These are phyloP conservation scores for Bathynomus jamesi DNA, from an alignment of 1,140 invertebrate genomes.

Conservation along the genomic window DNA sequence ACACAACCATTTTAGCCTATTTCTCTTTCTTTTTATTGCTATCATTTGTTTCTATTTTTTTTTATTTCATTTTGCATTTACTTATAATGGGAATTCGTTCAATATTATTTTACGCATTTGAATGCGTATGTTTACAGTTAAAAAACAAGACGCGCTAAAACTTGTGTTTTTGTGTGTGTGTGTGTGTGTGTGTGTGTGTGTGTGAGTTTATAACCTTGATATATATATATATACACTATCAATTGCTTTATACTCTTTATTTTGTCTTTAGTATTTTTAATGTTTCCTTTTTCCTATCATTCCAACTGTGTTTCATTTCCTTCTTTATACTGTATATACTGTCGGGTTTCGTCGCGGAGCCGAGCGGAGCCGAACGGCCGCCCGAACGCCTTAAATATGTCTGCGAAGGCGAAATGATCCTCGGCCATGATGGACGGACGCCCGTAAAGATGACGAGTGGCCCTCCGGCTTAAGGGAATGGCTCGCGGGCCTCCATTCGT, in stretches of 20 bases:
- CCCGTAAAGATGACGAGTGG: constrained; percentile 54
- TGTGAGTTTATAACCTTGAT: too few species aligned
- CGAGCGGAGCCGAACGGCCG: background rate
- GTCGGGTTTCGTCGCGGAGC: too few species aligned
- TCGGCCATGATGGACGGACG: constrained; percentile 54
- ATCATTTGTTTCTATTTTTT: background rate
- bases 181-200: too few species aligned
- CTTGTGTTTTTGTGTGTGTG: too few species aligned
- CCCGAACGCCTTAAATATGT: background rate
- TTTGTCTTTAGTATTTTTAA: too few species aligned
- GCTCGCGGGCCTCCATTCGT: constrained; percentile 64
- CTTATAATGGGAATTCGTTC: background rate
- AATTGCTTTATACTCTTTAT: too few species aligned
- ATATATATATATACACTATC: too few species aligned
- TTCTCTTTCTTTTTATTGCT: background rate
- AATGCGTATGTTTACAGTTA: too few species aligned
- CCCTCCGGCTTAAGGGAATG: constrained; percentile 58
- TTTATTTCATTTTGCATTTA: background rate
- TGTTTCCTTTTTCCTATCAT: background rate
- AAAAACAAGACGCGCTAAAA: too few species aligned
- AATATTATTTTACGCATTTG: too few species aligned
- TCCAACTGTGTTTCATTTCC: background rate
- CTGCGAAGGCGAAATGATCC: background rate
- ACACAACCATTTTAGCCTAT: background rate
- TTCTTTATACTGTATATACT: too few species aligned